Evolutionary conservation across 2,888 invertebrate species (phyloP), one percentile per base, ranked within the genome.

Genomic region (Drosophila falleni): DNA sequence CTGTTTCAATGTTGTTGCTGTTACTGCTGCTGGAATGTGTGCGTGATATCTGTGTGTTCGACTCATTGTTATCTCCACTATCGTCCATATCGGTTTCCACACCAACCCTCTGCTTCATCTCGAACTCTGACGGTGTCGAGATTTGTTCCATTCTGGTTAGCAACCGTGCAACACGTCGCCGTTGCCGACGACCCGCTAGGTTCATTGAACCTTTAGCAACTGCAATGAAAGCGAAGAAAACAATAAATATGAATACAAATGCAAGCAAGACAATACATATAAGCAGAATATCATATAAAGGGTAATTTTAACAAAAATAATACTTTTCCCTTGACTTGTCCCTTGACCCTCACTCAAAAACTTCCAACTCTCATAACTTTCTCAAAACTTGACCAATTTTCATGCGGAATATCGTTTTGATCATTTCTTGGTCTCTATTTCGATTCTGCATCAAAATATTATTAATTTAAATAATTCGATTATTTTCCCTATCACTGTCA

Each of bases 151-250:
- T 44, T 50, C 67, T 60, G 6, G 56, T 41, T 5, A 71, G 46
- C 51, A 73, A 16, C 5, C 71, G 51, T 9, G 15, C 6, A 5
- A 58, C 44, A 26, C 75, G 84, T 5, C 75, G 72, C 6, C 64
- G 65, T 19, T 71, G 60, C 13, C 39, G 60, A 13, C 74, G 78
- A 64, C 68, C 70, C 50, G 51, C 62, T 53, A 70, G 56, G 73
- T 69, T 86, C 65, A 68, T 31, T n/a, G 87, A 80, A 64, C 87
- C 77, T 50, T 82, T 81, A 58, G 78, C 69, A 75, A 80, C 90
- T 90, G 80, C 15, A 84, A 89, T 35, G 19, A 60, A 49, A 49
- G 15, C 8, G 3, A 68, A 50, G 10, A 26, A 41, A 61, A 44
- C 15, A 37, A 16, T 31, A 19, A 44, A 8, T n/a, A 26, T 33